Percentiles rank a stretch among this genome's conserved stretches.
Conservation (phyloP, 2,797 vertebrate species). For the Caiman crocodilus region DNA sequence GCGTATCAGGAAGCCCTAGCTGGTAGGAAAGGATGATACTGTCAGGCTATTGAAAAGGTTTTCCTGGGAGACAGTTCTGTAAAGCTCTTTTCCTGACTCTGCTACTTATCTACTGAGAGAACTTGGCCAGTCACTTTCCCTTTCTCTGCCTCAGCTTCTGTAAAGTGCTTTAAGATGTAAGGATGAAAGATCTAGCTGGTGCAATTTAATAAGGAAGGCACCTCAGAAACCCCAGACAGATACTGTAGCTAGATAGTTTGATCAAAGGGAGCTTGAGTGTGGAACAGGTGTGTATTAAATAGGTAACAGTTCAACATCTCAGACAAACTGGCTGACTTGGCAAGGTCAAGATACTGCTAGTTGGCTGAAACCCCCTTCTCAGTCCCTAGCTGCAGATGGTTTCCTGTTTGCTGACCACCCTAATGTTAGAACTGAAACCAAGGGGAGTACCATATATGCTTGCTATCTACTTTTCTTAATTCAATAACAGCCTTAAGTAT, state of each 20-base stretch:
- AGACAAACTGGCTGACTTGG: neutral
- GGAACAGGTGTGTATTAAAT: neutral
- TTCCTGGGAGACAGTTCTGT: too few species aligned
- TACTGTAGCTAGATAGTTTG: neutral
- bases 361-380: neutral
- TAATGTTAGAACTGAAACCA: neutral
- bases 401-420: neutral
- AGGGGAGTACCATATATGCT: fast-evolving
- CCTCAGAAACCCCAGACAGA: neutral
- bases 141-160: too few species aligned
- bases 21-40: too few species aligned
- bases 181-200: too few species aligned
- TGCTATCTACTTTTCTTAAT: neutral
- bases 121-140: too few species aligned
- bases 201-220: neutral
- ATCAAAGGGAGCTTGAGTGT: neutral
- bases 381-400: neutral
- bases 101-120: too few species aligned
- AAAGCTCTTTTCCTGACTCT: too few species aligned
- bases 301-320: neutral
- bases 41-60: too few species aligned
- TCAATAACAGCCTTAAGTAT: neutral
- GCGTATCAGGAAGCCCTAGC: too few species aligned
- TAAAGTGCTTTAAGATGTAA: too few species aligned
- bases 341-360: neutral